A percentile compares a stretch with the other conserved stretches of the same genome.
phyloP scores from a whole-genome alignment of 2,113 vertebrate species.

The Siniperca knerii region DNA sequence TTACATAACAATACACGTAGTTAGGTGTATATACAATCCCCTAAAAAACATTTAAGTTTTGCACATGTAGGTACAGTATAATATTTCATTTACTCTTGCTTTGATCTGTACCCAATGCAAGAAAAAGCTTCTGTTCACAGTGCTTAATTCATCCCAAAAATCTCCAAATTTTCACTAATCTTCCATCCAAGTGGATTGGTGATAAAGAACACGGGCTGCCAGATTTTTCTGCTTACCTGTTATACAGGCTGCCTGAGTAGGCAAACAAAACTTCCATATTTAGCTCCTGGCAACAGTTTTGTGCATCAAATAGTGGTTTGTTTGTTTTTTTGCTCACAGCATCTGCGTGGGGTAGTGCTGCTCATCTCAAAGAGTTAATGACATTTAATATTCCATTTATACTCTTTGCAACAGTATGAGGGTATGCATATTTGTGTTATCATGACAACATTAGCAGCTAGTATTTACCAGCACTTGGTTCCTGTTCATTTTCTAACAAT shows the following conservation, averaged over 20 bases:
- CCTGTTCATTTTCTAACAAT: not conserved
- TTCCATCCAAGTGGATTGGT: not conserved
- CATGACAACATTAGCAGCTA: not conserved
- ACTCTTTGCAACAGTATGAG: not conserved
- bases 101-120: not conserved
- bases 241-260: not conserved
- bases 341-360: not conserved
- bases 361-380: not conserved
- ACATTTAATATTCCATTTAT: not conserved
- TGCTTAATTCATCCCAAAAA: not conserved
- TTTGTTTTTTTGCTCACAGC: not conserved
- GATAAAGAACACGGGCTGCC: not conserved
- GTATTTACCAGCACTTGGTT: not conserved
- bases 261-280: not conserved
- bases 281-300: not conserved
- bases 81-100: not conserved
- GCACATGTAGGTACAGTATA: not conserved
- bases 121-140: not conserved
- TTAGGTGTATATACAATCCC: not conserved
- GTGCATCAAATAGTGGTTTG: not conserved
- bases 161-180: not conserved
- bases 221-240: not conserved
- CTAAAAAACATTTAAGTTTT: not conserved
- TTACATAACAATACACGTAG: not conserved
- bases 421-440: not conserved